Base-by-base conservation (phyloP, 2,113 vertebrate genomes). In the Catharus bicknelli region DNA sequence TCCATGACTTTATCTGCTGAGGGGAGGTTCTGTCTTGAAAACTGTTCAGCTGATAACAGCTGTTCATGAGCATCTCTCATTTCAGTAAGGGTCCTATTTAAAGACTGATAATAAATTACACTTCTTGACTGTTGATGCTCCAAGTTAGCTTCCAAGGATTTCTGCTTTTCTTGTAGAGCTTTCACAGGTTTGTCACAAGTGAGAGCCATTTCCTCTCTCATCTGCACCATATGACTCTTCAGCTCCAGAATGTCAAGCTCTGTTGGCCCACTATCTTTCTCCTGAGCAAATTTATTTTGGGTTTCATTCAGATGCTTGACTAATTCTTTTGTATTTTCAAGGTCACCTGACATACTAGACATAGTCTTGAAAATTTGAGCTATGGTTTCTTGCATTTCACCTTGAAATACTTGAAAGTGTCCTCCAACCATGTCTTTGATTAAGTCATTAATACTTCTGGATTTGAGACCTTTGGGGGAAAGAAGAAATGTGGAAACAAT, bases 331-430 rank as follows among this genome's bases (percentile, higher is more conserved):
- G 96, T 97, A 48, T 86, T 97, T 96, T 97, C 97, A 64, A 98
- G 95, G 26, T 98, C 97, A 43, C 96, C 47, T 36, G 97, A 98
- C 36, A 98, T 75, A 62, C 86, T 90, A 43, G 98, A 98, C 36
- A 98, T 26, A 22, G 96, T 97, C 93, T 98, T 98, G 86, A 98
- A 98, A 79, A 98, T 86, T 2, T 98, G 97, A 36, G 97, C 97
- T 29, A 96, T 40, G 4, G 55, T 98, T 30, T 98, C 97, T 87
- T 98, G 95, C 68, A 97, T 95, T 68, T 97, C 97, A 51, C 34
- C 86, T 92, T 97, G 95, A 90, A 97, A 96, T 54, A 74, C 29
- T 89, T 97, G 95, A 16, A 98, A 82, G 66, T 98, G 96, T 75
- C 98, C 94, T 93, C 40, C 92, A 36, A 98, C 96, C 72, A 95